Evolutionary conservation across 2,113 vertebrate genomes (phyloP).

Genomic region (Ifrita kowaldi): DNA sequence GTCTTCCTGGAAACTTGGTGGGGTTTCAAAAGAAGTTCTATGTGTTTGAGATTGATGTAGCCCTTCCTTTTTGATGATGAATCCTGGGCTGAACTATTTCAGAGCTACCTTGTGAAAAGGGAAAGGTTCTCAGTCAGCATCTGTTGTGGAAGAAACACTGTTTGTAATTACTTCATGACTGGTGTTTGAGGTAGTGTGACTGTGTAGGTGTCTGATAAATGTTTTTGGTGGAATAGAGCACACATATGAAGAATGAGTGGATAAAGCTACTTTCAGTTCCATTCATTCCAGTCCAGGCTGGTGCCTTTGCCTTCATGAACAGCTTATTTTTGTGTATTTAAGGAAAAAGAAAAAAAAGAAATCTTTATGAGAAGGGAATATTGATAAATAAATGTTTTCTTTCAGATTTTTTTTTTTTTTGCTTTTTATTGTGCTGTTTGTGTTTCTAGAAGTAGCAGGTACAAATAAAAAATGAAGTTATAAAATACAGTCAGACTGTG

Average conservation of each 20-base stretch:
- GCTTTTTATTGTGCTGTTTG: neutral
- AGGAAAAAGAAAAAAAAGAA: neutral
- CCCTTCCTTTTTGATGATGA: neutral
- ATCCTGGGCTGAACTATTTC: neutral
- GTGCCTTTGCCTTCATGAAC: neutral
- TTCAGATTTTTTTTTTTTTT: neutral
- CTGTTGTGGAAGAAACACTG: neutral
- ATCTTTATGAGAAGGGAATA: neutral
- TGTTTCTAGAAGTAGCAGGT: neutral
- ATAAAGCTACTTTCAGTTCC: neutral
- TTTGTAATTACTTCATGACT: neutral
- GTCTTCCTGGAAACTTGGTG: neutral
- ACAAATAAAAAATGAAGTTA: neutral
- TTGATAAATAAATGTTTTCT: neutral
- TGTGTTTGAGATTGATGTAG: neutral
- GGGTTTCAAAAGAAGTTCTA: neutral
- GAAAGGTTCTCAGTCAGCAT: neutral
- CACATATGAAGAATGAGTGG: neutral
- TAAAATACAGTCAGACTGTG: neutral
- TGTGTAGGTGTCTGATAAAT: constrained; percentile 22
- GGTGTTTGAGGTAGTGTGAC: neutral
- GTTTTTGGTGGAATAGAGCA: neutral
- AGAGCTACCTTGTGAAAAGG: neutral
- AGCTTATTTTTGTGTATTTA: neutral
- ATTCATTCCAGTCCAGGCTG: neutral